Percentiles rank a stretch among this genome's conserved stretches.
These are phyloP conservation scores for Drosophila saltans DNA, from an alignment of 1,140 invertebrate genomes.

Conservation along the genomic window DNA sequence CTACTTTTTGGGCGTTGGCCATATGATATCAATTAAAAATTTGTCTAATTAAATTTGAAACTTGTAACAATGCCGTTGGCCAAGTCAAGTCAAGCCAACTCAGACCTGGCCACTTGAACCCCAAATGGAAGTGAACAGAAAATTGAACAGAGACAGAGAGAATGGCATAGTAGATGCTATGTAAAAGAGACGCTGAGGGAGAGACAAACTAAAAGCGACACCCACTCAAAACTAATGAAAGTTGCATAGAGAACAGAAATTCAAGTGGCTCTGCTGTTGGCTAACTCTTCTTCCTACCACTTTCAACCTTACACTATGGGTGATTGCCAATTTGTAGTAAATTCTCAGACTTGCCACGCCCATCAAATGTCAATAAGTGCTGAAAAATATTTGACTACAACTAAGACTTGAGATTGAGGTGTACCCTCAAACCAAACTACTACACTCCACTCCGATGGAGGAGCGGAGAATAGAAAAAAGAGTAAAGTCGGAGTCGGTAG, in stretches of 20 bases:
- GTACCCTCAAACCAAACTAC: conserved; percentile 10
- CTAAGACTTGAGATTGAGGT: conserved; percentile 40
- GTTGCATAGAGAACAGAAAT: conserved; percentile 44
- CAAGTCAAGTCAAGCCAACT: conserved; percentile 18
- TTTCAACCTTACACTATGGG: conserved; percentile 30
- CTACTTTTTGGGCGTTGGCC: conserved; percentile 60
- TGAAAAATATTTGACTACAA: conserved; percentile 66
- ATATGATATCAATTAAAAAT: conserved; percentile 82
- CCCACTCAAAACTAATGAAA: conserved; percentile 67
- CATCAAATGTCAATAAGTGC: conserved; percentile 75
- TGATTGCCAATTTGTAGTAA: conserved; percentile 78
- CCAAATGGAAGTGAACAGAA: conserved; percentile 23
- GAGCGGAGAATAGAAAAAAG: background rate
- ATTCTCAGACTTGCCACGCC: conserved; percentile 69
- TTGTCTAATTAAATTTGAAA: conserved; percentile 81
- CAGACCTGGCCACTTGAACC: conserved; percentile 60
- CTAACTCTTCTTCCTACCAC: conserved; percentile 22
- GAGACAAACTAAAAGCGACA: conserved; percentile 39
- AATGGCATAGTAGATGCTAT: background rate
- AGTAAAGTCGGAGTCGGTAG: conserved; percentile 4
- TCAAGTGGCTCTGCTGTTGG: conserved; percentile 41
- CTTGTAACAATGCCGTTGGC: conserved; percentile 70
- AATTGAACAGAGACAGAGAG: background rate
- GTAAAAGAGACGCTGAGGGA: background rate
- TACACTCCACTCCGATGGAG: background rate